Base-by-base conservation (phyloP, 2,113 vertebrate species). In the Apteryx owenii region DNA sequence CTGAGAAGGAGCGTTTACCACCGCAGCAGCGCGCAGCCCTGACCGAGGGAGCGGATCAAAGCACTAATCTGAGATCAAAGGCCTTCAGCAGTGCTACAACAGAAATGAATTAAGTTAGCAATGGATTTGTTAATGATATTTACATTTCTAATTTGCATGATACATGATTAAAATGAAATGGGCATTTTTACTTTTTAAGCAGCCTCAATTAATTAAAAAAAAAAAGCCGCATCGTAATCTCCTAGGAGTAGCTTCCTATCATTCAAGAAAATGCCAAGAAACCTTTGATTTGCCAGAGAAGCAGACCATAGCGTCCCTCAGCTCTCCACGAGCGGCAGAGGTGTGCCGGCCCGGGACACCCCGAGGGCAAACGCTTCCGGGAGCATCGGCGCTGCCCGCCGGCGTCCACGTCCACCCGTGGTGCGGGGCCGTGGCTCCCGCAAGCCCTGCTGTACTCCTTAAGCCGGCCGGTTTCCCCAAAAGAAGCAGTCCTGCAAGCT, bases 91-190 rank as follows among this genome's bases (percentile, higher is more conserved):
- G 46, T 10, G 85, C 88, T 86, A 73, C 94, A 96, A 94, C 89
- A 87, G 94, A 87, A 88, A 94, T 25, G 91, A 97, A 96, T 97
- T 95, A 92, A 88, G 76, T 71, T 88, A 95, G 93, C 96, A 94
- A 91, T 95, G 93, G 91, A 96, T 97, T 96, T 51, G 94, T 84
- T 94, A 86, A 85, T 91, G 94, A 94, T 95, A 97, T 96, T 96
- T 95, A 95, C 88, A 95, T 93, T 95, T 88, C 81, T 91, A 36
- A 97, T 98, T 97, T 97, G 95, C 97, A 97, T 96, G 95, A 91
- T 61, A 84, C 91, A 88, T 50, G 91, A 89, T 86, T 89, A 68
- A 96, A 96, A 95, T 89, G 90, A 96, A 96, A 95, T 40, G 51
- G 71, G 25, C 60, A 38, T 54, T 76, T 76, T 58, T 62, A 7